These are phyloP conservation scores for Reinhardtius hippoglossoides DNA, from an alignment of 2,113 vertebrate species.

Conservation along the genomic window DNA sequence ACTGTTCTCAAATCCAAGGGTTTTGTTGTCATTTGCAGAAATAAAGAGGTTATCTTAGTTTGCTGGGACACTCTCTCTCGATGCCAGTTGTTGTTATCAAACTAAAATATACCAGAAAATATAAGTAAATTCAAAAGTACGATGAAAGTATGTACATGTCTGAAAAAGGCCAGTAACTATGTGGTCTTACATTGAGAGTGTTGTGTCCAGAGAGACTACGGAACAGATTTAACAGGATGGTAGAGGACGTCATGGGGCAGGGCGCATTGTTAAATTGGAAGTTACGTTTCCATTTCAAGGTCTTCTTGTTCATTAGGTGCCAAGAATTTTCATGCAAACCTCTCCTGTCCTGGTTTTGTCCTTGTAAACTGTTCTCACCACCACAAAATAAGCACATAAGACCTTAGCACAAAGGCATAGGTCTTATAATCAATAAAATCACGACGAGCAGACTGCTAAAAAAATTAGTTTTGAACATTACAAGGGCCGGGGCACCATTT, in stretches of 20 bases:
- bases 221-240: background rate
- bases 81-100: too few relatives aligned
- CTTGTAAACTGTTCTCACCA: conserved; percentile 28
- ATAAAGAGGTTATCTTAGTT: background rate
- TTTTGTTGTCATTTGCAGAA: background rate
- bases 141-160: too few relatives aligned
- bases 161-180: too few relatives aligned
- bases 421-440: conserved; percentile 18
- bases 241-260: conserved; percentile 9
- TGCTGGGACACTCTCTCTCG: background rate
- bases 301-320: conserved; percentile 49
- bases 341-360: conserved; percentile 37
- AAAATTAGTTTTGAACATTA: background rate
- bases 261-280: conserved; percentile 46
- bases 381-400: conserved; percentile 3
- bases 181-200: background rate
- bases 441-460: too few relatives aligned
- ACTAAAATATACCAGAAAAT: too few relatives aligned
- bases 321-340: conserved; percentile 42
- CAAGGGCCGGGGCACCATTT: background rate
- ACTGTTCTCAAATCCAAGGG: background rate
- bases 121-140: too few relatives aligned
- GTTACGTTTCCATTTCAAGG: conserved; percentile 61
- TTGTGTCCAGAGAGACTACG: background rate
- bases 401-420: background rate